These are phyloP conservation scores for Kryptolebias ocellatus DNA, from an alignment of 2,797 vertebrate genomes.

Conservation along the genomic window DNA sequence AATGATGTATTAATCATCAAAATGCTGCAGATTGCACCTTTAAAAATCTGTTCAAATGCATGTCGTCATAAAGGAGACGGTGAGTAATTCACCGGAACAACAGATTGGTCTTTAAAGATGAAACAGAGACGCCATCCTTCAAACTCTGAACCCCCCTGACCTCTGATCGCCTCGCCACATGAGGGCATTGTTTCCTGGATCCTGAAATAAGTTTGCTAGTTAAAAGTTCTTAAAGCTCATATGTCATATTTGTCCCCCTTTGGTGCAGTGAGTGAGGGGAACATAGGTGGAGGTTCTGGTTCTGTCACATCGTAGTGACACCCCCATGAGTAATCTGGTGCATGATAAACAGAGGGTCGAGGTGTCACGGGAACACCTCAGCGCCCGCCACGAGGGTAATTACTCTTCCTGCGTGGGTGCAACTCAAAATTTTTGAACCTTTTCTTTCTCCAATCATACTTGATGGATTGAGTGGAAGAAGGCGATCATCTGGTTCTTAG, in stretches of 20 bases:
- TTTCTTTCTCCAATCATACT: slow-evolving; percentile 83
- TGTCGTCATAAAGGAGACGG: slow-evolving; percentile 52
- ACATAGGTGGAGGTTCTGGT: slow-evolving; percentile 64
- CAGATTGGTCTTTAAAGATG: slow-evolving; percentile 41
- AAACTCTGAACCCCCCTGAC: slow-evolving; percentile 1
- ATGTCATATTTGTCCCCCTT: slow-evolving; percentile 61
- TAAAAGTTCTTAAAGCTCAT: slow-evolving; percentile 55
- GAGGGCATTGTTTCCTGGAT: slow-evolving; percentile 41
- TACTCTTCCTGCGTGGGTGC: slow-evolving; percentile 80
- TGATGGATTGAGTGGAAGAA: slow-evolving; percentile 83
- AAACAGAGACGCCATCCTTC: slow-evolving; percentile 29
- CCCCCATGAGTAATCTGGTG: slow-evolving; percentile 74
- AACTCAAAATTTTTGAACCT: slow-evolving; percentile 81
- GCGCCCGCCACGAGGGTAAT: slow-evolving; percentile 78
- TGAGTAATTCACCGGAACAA: slow-evolving; percentile 59
- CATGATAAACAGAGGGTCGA: slow-evolving; percentile 81
- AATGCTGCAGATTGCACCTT: slow-evolving; percentile 58
- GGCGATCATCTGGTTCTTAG: slow-evolving; percentile 83
- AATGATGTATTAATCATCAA: slow-evolving; percentile 65
- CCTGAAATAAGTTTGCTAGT: slow-evolving; percentile 61
- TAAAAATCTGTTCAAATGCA: slow-evolving; percentile 44
- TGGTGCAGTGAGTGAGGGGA: slow-evolving; percentile 42
- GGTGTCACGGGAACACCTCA: slow-evolving; percentile 75
- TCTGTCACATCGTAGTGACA: slow-evolving; percentile 60
- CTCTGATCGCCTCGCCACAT: slow-evolving; percentile 12